Evolutionary conservation across 2,113 vertebrate species (phyloP).

Genomic region (Hypanus sabinus): DNA sequence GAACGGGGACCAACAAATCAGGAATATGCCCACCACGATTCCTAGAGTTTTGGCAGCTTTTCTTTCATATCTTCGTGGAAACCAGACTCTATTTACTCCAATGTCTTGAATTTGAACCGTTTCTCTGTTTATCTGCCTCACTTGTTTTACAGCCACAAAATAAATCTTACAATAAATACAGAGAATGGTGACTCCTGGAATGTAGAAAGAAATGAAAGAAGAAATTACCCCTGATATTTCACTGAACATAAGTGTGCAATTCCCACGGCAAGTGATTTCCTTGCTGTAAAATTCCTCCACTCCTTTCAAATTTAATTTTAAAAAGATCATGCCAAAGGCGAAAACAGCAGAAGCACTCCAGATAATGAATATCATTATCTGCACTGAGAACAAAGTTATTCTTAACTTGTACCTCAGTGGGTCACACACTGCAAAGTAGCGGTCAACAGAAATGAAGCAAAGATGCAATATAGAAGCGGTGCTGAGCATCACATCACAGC

Average conservation of each 20-base stretch:
- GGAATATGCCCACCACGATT: constrained; percentile 65
- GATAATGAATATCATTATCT: constrained; percentile 60
- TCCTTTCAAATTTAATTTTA: constrained; percentile 63
- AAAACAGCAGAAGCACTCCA: constrained; percentile 64
- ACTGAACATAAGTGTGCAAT: constrained; percentile 62
- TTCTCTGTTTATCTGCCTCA: constrained; percentile 53
- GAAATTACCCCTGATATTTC: constrained; percentile 56
- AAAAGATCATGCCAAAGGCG: constrained; percentile 67
- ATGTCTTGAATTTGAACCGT: constrained; percentile 45
- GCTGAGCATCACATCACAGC: constrained; percentile 63
- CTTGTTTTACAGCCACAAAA: constrained; percentile 58
- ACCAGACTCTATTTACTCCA: constrained; percentile 41
- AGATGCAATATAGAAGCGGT: constrained; percentile 69
- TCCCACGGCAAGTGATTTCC: constrained; percentile 51
- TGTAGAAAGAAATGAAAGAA: constrained; percentile 62
- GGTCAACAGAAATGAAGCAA: constrained; percentile 67
- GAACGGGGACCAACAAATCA: constrained; percentile 70
- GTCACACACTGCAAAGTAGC: constrained; percentile 65
- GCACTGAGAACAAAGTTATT: constrained; percentile 49
- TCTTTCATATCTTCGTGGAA: constrained; percentile 52
- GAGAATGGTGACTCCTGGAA: constrained; percentile 67
- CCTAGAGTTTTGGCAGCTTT: constrained; percentile 69
- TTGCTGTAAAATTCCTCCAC: constrained; percentile 54
- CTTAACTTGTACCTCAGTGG: constrained; percentile 62
- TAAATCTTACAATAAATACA: constrained; percentile 67